These are phyloP conservation scores for Vicugna pacos DNA, from an alignment of 2,113 vertebrate genomes.

Conservation along the genomic window DNA sequence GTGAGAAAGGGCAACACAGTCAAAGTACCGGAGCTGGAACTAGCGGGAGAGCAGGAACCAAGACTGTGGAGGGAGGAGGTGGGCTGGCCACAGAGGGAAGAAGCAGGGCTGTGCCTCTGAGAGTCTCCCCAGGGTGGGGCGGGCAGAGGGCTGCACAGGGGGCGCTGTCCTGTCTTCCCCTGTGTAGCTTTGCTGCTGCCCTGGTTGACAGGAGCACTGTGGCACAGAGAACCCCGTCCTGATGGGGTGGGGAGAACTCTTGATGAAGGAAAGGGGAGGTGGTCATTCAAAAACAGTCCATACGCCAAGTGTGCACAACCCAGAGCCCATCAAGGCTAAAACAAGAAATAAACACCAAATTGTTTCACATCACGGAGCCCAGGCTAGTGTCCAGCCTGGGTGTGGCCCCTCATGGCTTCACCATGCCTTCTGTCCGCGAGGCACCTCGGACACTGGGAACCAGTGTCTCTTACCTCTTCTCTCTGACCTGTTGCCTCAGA, in stretches of 20 bases:
- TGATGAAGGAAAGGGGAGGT: neutral
- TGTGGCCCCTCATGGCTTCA: fast-evolving
- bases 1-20: neutral
- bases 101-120: neutral
- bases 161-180: no score
- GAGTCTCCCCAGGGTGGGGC: neutral
- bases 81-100: fast-evolving
- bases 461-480: neutral
- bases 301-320: neutral
- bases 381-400: fast-evolving
- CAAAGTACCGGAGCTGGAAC: neutral
- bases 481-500: neutral
- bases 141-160: neutral
- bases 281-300: neutral
- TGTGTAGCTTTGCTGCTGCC: neutral
- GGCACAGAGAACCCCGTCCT: neutral
- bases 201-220: no score
- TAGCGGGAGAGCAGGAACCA: neutral
- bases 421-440: fast-evolving
- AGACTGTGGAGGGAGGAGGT: neutral
- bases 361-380: no score
- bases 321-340: neutral
- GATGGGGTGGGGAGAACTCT: no score
- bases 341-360: neutral
- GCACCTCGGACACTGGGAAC: neutral